Base-by-base conservation (phyloP, 2,113 vertebrate species). In the Perccottus glenii region DNA sequence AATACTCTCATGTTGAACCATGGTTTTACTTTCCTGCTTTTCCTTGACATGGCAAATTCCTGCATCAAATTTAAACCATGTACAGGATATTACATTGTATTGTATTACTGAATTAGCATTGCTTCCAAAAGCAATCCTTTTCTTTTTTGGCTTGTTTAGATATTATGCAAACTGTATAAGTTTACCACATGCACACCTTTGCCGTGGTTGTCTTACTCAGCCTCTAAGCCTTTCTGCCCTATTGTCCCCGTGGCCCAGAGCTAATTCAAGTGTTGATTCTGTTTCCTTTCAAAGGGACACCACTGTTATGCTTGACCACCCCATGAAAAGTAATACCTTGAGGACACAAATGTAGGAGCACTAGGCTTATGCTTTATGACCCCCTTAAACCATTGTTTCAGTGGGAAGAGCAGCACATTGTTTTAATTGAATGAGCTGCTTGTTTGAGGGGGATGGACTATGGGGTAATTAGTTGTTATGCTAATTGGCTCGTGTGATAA, bases 401-500 rank as follows among this genome's bases (percentile, higher is more conserved):
- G 67, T 36, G 43, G 63, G 56, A 68, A 77, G 52, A 64, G 66
- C 65, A 66, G 56, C 16, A 73, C 83, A 80, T 86, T 85, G 72
- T 78, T 88, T 78, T 84, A 82, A 80, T 85, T 87, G 75, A 84
- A 81, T 81, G 81, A 80, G 64, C 73, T 73, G 70, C 69, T 77
- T 53, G 16, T 82, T 48, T 62, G 67, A 60, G 68, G 68, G 77
- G 73, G 73, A 61, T 62, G 68, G 57, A 14, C n/a, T 49, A 9
- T 64, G 66, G 79, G 81, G 70, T 88, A 85, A 89, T 88, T 86
- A 81, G 82, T 75, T 84, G 75, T 87, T 70, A 77, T 86, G 85
- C 85, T 88, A 90, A 89, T 88, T 89, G 80, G 70, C 43, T 81
- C 62, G 64, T 81, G 81, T 84, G 78, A 89, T 82, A 79, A 84